Evolutionary conservation across 1,140 invertebrate genomes (phyloP).

Genomic region (Brachionus paranguensis): DNA sequence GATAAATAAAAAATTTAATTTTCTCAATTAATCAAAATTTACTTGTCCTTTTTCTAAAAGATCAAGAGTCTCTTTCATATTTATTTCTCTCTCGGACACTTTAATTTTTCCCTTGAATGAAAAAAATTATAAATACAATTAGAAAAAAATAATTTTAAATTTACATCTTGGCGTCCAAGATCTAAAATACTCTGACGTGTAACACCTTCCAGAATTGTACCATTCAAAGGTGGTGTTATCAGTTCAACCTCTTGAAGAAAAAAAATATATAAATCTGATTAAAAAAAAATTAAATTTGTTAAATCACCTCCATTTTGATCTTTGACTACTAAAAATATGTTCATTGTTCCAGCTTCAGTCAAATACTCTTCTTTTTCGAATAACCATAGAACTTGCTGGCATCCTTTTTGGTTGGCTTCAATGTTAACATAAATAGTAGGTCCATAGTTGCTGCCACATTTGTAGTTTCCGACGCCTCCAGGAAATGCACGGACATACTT

Average conservation of each 20-base stretch:
- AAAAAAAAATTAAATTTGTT: neutral
- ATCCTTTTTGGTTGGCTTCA: constrained; percentile 69
- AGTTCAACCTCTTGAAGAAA: constrained; percentile 73
- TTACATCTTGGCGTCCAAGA: constrained; percentile 70
- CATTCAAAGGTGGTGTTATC: constrained; percentile 78
- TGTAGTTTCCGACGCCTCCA: constrained; percentile 84
- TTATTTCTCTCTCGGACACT: constrained; percentile 73
- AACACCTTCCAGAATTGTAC: constrained; percentile 79
- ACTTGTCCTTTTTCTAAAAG: constrained; percentile 64
- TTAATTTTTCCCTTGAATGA: constrained; percentile 73
- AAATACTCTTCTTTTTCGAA: constrained; percentile 86
- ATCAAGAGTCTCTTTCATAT: constrained; percentile 61
- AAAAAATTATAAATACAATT: constrained; percentile 62
- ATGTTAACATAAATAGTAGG: constrained; percentile 62
- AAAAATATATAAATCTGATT: neutral
- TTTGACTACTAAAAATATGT: constrained; percentile 81
- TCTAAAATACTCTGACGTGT: constrained; percentile 79
- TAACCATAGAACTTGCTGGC: constrained; percentile 94
- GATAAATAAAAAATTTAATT: neutral
- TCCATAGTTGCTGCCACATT: constrained; percentile 74
- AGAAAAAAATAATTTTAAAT: neutral
- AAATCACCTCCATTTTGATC: constrained; percentile 79
- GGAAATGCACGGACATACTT: constrained; percentile 81
- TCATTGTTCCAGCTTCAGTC: constrained; percentile 98
- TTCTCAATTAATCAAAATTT: constrained; percentile 52